Evolutionary conservation across 2,113 vertebrate genomes (phyloP), one percentile per base, ranked within the genome.

Genomic region (Rhegmatorhina hoffmannsi): DNA sequence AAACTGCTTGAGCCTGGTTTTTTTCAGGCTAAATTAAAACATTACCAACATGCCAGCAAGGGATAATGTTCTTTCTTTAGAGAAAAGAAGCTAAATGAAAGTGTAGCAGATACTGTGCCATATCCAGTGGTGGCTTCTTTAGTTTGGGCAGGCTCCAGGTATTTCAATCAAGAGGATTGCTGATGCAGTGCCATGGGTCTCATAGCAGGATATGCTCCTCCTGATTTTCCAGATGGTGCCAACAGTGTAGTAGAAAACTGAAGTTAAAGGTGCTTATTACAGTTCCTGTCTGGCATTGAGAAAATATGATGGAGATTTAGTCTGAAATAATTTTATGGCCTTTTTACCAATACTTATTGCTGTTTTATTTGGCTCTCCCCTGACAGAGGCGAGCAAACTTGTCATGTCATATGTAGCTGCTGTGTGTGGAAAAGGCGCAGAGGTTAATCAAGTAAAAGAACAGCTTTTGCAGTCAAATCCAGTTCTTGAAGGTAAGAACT

Each of bases 351-450:
- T 44, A 31, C 83, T 89, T 77, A 93, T 10, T 73, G 6, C 47
- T 83, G 33, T 96, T 93, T 97, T 63, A 90, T 88, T 98, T 98
- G 87, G 40, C 43, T 95, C 9, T 96, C 10, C 18, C 38, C 53
- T 21, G 36, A 34, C 98, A 99, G 99, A 99, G 98, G 99, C 99
- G 56, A 99, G 99, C 98, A 99, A 99, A 97, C 98, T 99, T 96
- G 99, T 99, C 90, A 99, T 99, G 99, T 99, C 99, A 63, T 99
- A 99, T 21, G 99, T 99, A 90, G 99, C 99, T 68, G 99, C 99
- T 23, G 99, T 99, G 94, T 99, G 99, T 97, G 99, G 99, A 95
- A 99, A 99, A 98, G 99, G 99, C 90, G 98, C 98, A 64, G 99
- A 99, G 97, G 99, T 99, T 83, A 99, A 99, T 92, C 99, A 99